Evolutionary conservation across 2,888 invertebrate genomes (phyloP).

Genomic region (Cyrtodaria siliqua): DNA sequence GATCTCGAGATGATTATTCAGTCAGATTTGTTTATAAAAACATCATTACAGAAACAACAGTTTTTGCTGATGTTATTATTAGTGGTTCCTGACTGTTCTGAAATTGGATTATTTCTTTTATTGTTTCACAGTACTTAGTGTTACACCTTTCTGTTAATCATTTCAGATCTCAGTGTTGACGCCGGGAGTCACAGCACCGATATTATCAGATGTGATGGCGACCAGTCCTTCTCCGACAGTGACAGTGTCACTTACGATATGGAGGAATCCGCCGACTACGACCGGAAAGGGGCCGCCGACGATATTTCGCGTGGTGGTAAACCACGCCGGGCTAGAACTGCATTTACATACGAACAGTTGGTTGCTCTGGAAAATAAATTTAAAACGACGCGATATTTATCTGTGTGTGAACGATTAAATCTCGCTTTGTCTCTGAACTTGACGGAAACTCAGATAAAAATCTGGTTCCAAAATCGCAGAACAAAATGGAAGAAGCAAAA

Average conservation of each 20-base stretch:
- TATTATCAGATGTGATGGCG: slow-evolving; percentile 21
- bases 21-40: no score
- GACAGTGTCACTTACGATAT: slow-evolving; percentile 55
- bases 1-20: no score
- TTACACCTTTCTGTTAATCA: no score
- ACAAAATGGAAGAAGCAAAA: slow-evolving; percentile 99
- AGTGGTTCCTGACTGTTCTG: no score
- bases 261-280: slow-evolving; percentile 41
- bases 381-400: slow-evolving; percentile 96
- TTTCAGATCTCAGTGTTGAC: slow-evolving; percentile 29
- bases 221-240: slow-evolving; percentile 49
- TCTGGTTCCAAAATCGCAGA: slow-evolving; percentile 91
- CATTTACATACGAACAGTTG: slow-evolving; percentile 98
- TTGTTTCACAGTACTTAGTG: no score
- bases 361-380: slow-evolving; percentile 99
- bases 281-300: slow-evolving; percentile 38
- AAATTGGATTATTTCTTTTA: neutral
- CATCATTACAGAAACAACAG: no score
- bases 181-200: slow-evolving; percentile 7
- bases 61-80: no score
- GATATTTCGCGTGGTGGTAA: slow-evolving; percentile 88
- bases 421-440: slow-evolving; percentile 97
- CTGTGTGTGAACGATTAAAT: slow-evolving; percentile 98
- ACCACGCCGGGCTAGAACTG: slow-evolving; percentile 96
- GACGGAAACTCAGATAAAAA: slow-evolving; percentile 95